Evolutionary conservation across 2,888 invertebrate genomes (phyloP).

Genomic region (Nemurella pictetii): DNA sequence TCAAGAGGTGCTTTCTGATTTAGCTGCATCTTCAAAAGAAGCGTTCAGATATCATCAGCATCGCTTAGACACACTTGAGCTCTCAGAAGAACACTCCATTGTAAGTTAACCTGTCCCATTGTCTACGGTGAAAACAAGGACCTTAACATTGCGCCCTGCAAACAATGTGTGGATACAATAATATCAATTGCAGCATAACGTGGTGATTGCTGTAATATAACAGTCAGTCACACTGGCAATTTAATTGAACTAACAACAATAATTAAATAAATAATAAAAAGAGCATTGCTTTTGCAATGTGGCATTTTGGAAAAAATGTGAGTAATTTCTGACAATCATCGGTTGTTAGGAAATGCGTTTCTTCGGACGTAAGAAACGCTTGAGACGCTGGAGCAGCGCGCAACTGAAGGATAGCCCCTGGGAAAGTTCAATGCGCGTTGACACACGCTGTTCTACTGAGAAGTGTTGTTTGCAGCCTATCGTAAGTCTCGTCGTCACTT

Average conservation of each 20-base stretch:
- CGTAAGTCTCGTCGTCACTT: not conserved
- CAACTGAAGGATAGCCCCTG: not conserved
- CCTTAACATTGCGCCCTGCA: not conserved
- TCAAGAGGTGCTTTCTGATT: not conserved
- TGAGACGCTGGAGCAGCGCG: too few species aligned
- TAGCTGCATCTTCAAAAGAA: not conserved
- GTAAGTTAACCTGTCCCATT: not conserved
- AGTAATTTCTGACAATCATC: not conserved
- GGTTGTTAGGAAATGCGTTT: not conserved
- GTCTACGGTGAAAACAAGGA: not conserved
- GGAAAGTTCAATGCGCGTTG: not conserved
- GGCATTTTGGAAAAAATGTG: not conserved
- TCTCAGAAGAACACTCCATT: too few species aligned
- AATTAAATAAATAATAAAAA: not conserved
- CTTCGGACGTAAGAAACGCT: not conserved
- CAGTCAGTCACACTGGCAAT: too few species aligned
- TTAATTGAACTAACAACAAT: not conserved
- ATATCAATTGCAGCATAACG: not conserved
- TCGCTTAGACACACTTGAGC: not conserved
- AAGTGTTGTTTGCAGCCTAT: too few species aligned
- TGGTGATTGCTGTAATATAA: too few species aligned
- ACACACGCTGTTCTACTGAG: not conserved
- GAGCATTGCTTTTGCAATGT: not conserved
- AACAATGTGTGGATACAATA: not conserved
- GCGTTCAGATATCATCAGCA: not conserved